Evolutionary conservation across 2,888 invertebrate genomes (phyloP).

Genomic region (Fabriciana adippe): DNA sequence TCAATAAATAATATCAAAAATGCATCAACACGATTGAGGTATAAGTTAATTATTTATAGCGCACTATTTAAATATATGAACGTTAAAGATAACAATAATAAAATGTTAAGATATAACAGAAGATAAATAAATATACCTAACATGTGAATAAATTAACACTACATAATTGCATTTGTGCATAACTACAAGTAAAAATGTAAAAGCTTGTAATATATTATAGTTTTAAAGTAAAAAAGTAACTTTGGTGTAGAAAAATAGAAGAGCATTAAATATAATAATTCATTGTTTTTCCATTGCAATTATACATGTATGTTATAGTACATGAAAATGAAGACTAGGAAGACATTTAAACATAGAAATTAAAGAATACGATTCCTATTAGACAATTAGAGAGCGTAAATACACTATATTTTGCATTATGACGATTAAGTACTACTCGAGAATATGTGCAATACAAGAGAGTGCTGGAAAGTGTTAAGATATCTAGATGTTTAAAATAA

Average conservation of each 20-base stretch:
- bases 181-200: neutral
- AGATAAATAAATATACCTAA: neutral
- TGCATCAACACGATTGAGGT: slow-evolving; percentile 35
- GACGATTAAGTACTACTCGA: slow-evolving; percentile 34
- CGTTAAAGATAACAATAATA: slow-evolving; percentile 22
- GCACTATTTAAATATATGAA: slow-evolving; percentile 10
- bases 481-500: slow-evolving; percentile 1
- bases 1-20: slow-evolving; percentile 54
- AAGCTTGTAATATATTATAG: neutral
- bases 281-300: neutral
- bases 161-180: neutral
- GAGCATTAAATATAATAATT: neutral
- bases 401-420: slow-evolving; percentile 17
- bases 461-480: slow-evolving; percentile 18
- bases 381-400: slow-evolving; percentile 36
- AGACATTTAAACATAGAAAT: slow-evolving; percentile 18
- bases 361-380: slow-evolving; percentile 14
- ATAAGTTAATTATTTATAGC: slow-evolving; percentile 25
- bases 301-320: neutral
- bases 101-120: slow-evolving; percentile 19
- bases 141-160: neutral
- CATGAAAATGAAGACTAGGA: slow-evolving; percentile 15
- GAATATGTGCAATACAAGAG: slow-evolving; percentile 21
- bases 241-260: neutral
- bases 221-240: neutral